Base-by-base conservation (phyloP, 2,797 vertebrate species). In the Labroides dimidiatus region DNA sequence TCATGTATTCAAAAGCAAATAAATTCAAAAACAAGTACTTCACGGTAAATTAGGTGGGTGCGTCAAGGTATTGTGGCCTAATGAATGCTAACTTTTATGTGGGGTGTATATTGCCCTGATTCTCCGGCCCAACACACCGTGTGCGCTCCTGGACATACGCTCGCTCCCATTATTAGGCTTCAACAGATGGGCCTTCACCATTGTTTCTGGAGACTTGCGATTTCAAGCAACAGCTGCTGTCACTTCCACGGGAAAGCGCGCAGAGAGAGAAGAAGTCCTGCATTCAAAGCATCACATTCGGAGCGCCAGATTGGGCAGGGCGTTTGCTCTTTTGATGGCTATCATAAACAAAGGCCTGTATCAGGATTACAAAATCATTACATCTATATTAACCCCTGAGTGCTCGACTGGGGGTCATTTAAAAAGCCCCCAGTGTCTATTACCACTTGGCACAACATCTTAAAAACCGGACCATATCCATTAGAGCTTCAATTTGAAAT, bases 211-310 rank as follows among this genome's bases (percentile, higher is more conserved):
- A 91, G 94, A 94, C 94, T 95, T 92, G 93, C 95, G 94, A 97
- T 95, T 95, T 95, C 94, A 95, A 94, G 95, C 93, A 91, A 95
- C 97, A 99, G 96, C 96, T 98, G 97, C 95, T 94, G 89, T 94
- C 92, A 94, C 90, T 94, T 94, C 93, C 92, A 94, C 92, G 92
- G 91, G 89, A 90, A 89, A 89, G 83, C 84, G 87, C 84, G 27
- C 78, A 88, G 77, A 81, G 63, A 88, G 87, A 77, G 81, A 87
- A 27, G 27, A 84, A 87, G 84, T 75, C 39, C 80, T 56, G 82
- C 73, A 68, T 82, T 93, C 87, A 94, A 85, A 85, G 85, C 81
- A 57, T 72, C 78, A 78, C 81, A 63, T 85, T 82, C 62, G 66
- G 79, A 82, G 84, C 89, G 91, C 85, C 94, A 94, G 94, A 94